Evolutionary conservation across 2,113 vertebrate genomes (phyloP).

Genomic region (Engystomops pustulosus): DNA sequence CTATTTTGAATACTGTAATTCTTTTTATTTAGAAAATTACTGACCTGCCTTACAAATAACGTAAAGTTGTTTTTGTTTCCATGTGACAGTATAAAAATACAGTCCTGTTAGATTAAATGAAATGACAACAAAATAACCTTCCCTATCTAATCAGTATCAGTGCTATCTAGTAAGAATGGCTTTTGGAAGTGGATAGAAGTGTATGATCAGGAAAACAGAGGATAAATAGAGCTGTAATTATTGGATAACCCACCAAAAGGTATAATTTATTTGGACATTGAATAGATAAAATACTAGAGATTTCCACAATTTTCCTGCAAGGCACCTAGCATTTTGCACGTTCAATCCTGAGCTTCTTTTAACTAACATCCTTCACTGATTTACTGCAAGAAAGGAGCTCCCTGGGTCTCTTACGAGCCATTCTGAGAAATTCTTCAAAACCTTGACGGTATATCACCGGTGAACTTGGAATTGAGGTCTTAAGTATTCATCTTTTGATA

Average conservation of each 20-base stretch:
- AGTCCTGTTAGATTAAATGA: neutral
- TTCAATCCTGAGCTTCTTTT: slow-evolving; percentile 5
- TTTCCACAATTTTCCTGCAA: slow-evolving; percentile 40
- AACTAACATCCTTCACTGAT: slow-evolving; percentile 49
- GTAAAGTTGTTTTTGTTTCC: slow-evolving; percentile 23
- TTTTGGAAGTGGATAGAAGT: slow-evolving; percentile 39
- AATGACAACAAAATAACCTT: slow-evolving; percentile 41
- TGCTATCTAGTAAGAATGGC: slow-evolving; percentile 39
- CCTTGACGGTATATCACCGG: neutral
- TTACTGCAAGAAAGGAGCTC: slow-evolving; percentile 39
- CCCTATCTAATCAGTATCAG: slow-evolving; percentile 32
- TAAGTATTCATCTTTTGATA: slow-evolving; percentile 51
- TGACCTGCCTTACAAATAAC: neutral
- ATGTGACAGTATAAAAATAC: neutral
- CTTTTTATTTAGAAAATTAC: too few species aligned
- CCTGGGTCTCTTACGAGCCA: slow-evolving; percentile 21
- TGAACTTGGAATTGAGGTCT: slow-evolving; percentile 34
- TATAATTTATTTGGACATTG: slow-evolving; percentile 53
- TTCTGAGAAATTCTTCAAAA: slow-evolving; percentile 47
- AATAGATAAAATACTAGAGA: slow-evolving; percentile 34
- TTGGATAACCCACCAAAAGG: slow-evolving; percentile 53
- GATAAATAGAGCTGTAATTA: slow-evolving; percentile 49
- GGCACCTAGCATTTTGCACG: slow-evolving; percentile 7
- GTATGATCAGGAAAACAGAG: slow-evolving; percentile 51
- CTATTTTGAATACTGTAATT: too few species aligned